Conservation (phyloP, 2,113 vertebrate genomes). For the Cololabis saira region DNA sequence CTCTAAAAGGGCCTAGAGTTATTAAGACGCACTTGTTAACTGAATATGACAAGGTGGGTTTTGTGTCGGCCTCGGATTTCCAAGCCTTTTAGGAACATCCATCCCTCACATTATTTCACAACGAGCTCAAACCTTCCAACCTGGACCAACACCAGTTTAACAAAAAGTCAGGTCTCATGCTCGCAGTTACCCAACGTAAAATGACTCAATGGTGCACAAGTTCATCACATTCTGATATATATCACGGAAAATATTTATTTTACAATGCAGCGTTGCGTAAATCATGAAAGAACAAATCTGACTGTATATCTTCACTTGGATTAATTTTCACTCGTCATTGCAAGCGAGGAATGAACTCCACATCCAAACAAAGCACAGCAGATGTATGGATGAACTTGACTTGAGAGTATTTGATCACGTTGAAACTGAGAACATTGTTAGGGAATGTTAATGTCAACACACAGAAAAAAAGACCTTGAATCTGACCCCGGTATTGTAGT, state of each 20-base stretch:
- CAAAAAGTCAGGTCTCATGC: background rate
- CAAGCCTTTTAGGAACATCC: background rate
- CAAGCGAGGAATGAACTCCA: background rate
- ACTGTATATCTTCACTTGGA: background rate
- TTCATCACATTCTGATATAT: background rate
- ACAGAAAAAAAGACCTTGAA: background rate
- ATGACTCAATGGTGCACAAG: background rate
- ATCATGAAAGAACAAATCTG: background rate
- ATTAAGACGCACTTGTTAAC: background rate
- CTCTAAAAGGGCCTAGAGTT: background rate
- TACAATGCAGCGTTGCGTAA: background rate
- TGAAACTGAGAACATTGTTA: background rate
- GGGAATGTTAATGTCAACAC: background rate
- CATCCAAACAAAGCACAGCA: no score
- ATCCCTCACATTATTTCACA: slow-evolving; percentile 4
- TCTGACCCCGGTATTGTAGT: background rate
- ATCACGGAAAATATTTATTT: background rate
- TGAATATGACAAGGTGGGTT: background rate
- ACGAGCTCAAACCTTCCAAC: background rate
- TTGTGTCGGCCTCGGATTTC: background rate
- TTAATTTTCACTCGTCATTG: background rate
- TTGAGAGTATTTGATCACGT: background rate
- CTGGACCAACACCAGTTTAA: background rate
- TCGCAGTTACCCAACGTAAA: background rate
- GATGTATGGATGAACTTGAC: background rate